Base-by-base conservation (phyloP, 1,140 invertebrate genomes). In the Alviniconcha marisindica region DNA sequence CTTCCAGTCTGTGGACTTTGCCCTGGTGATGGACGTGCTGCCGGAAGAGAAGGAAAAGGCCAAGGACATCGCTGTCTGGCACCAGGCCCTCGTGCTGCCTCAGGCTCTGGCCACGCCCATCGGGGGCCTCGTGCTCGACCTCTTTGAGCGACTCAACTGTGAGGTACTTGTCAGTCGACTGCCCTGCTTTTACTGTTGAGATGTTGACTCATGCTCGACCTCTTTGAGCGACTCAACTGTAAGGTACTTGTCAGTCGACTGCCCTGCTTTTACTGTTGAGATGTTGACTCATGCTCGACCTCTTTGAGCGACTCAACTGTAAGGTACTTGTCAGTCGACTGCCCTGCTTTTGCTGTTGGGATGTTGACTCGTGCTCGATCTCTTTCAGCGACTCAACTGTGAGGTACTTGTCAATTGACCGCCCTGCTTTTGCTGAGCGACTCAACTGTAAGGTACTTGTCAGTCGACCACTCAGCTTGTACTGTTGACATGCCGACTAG, bases 11-110 rank as follows among this genome's bases (percentile, higher is more conserved):
- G 91, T 93, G 18, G 92, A 93, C 81, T 93, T 93, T 85, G 92
- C 92, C 40, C 84, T 93, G 21, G 89, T 93, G 38, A 92, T 93
- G 92, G 92, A 93, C 74, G 89, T 93, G 36, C 83, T 93, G 51
- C 89, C 91, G 40, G 87, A 91, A 31, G 91, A 92, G 40, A 87
- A 84, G 71, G 90, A 92, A 71, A 91, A 91, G 77, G 91, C 90
- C 31, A 92, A 91, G 84, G 90, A 92, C 83, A 90, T 93, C 71
- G 92, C 92, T 28, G 91, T 93, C 15, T 93, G 92, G 92, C 91
- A 93, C 79, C 90, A 91, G 87, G 90, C 92, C 2, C 88, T 93
- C 2, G 87, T 93, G 10, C 85, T 93, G 44, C 92, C 92, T 5
- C 92, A 93, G 74, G 91, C 91, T 1, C 77, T 93, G 66, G 92